These are phyloP conservation scores for Malthinus flaveolus DNA, from an alignment of 2,888 invertebrate genomes.

Conservation along the genomic window DNA sequence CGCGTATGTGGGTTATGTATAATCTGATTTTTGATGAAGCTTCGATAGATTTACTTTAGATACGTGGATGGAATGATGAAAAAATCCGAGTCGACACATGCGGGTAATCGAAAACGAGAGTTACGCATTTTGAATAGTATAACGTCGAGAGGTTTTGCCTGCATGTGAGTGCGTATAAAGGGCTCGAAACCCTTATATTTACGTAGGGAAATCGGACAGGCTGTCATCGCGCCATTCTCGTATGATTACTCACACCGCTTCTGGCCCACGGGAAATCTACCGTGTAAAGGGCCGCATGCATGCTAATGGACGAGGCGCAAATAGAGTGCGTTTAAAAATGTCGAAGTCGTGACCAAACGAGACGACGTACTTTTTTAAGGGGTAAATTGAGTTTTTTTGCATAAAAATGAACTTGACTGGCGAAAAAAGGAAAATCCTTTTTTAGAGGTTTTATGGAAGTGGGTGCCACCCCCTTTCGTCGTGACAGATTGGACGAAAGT, in stretches of 20 bases:
- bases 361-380: slow-evolving; percentile 9
- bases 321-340: slow-evolving; percentile 18
- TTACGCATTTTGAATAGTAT: slow-evolving; percentile 19
- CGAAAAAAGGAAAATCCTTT: neutral
- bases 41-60: neutral
- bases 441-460: neutral
- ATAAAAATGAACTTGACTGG: slow-evolving; percentile 1
- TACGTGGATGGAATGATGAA: slow-evolving; percentile 7
- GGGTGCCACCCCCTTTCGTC: neutral
- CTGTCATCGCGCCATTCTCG: slow-evolving; percentile 25
- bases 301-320: slow-evolving; percentile 21
- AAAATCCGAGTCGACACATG: slow-evolving; percentile 17
- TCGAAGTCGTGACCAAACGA: slow-evolving; percentile 13
- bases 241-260: slow-evolving; percentile 37
- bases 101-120: slow-evolving; percentile 24
- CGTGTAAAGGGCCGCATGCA: slow-evolving; percentile 29
- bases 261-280: slow-evolving; percentile 42
- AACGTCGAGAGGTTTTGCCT: slow-evolving; percentile 13
- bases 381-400: neutral
- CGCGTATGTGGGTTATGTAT: neutral
- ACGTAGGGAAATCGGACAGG: slow-evolving; percentile 32
- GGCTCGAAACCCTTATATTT: slow-evolving; percentile 26
- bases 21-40: slow-evolving; percentile 2
- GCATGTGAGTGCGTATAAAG: slow-evolving; percentile 13
- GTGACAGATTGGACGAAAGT: slow-evolving; percentile 3